Evolutionary conservation across 2,797 vertebrate genomes (phyloP).

Genomic region (Prunella strophiata): DNA sequence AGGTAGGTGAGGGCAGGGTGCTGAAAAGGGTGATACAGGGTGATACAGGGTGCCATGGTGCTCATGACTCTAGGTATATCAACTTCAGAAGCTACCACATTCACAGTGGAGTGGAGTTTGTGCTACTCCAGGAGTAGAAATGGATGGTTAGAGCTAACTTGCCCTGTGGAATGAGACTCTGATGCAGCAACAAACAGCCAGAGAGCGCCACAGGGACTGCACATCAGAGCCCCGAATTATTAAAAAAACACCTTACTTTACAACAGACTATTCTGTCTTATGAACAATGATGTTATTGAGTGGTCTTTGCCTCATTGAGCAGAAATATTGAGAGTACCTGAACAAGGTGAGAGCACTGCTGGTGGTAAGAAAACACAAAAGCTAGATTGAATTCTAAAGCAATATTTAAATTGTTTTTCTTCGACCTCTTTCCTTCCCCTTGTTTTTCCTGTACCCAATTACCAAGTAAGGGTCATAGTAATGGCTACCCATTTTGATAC

Average conservation of each 20-base stretch:
- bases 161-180: background rate
- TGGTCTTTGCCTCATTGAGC: background rate
- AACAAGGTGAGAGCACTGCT: background rate
- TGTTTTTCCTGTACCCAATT: background rate
- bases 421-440: background rate
- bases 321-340: background rate
- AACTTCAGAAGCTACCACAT: background rate
- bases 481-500: background rate
- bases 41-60: background rate
- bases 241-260: background rate
- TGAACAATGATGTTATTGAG: accelerated
- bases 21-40: background rate
- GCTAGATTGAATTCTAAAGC: background rate
- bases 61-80: background rate
- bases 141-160: background rate
- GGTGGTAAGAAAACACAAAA: background rate
- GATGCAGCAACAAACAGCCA: background rate
- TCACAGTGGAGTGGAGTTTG: accelerated
- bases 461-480: background rate
- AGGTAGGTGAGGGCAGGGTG: background rate
- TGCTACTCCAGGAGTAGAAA: background rate
- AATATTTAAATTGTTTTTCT: background rate
- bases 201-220: background rate
- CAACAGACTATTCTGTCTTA: background rate
- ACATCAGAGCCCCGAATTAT: background rate